phyloP scores from a whole-genome alignment of 2,888 invertebrate species.

The Heliconius cydno region DNA sequence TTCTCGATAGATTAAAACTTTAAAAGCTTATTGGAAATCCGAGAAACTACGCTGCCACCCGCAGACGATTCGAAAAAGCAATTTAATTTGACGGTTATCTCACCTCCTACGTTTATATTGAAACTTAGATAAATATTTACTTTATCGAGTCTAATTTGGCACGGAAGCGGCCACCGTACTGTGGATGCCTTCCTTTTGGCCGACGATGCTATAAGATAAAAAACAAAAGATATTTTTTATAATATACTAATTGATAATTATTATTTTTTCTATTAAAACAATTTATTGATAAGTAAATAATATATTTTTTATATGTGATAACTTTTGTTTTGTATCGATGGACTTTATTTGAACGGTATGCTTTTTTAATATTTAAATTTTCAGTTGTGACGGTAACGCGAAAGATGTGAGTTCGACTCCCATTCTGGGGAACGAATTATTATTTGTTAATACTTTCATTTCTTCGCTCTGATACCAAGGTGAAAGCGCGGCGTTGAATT shows the following conservation, averaged over 20 bases:
- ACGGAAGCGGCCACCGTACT: conserved; percentile 69
- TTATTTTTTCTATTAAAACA: conserved; percentile 27
- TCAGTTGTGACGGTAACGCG: background rate
- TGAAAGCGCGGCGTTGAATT: too few species aligned
- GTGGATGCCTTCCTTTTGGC: conserved; percentile 59
- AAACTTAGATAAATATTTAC: conserved; percentile 82
- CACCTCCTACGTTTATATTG: conserved; percentile 82
- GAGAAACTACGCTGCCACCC: conserved; percentile 70
- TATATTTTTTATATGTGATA: background rate
- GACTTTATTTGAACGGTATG: background rate
- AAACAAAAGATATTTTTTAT: conserved; percentile 40
- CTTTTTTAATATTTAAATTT: background rate
- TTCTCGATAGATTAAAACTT: conserved; percentile 47
- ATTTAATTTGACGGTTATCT: conserved; percentile 81
- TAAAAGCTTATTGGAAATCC: conserved; percentile 62
- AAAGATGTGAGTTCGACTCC: too few species aligned
- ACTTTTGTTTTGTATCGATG: background rate
- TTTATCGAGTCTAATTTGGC: conserved; percentile 82
- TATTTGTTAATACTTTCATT: too few species aligned
- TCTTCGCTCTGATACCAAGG: too few species aligned
- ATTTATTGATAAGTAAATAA: background rate
- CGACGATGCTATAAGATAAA: conserved; percentile 48
- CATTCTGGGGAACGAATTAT: too few species aligned
- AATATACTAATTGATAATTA: background rate
- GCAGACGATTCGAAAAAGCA: conserved; percentile 76